These are phyloP conservation scores for Serrognathus titanus DNA, from an alignment of 2,888 invertebrate genomes.

Conservation along the genomic window DNA sequence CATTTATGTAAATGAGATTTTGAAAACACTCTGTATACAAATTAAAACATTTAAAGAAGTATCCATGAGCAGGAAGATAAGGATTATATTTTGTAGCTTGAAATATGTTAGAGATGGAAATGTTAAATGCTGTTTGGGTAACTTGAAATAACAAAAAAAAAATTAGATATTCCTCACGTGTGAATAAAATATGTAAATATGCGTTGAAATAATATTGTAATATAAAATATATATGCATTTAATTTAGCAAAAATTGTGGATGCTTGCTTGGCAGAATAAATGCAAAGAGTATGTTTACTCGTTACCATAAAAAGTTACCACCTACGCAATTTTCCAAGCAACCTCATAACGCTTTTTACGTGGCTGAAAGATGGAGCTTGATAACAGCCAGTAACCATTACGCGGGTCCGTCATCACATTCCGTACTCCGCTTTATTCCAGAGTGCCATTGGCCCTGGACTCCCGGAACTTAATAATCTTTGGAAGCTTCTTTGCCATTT, in stretches of 20 bases:
- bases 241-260: background rate
- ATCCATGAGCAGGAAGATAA: no score
- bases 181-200: no score
- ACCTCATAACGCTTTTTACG: slow-evolving; percentile 39
- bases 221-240: no score
- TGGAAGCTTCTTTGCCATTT: slow-evolving; percentile 18
- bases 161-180: no score
- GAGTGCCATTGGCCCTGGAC: slow-evolving; percentile 31
- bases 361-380: slow-evolving; percentile 36
- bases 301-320: slow-evolving; percentile 44
- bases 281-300: slow-evolving; percentile 32
- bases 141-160: no score
- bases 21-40: no score
- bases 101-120: no score
- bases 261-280: background rate
- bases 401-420: slow-evolving; percentile 36
- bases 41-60: no score
- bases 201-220: no score
- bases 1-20: no score
- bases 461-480: slow-evolving; percentile 27
- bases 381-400: slow-evolving; percentile 42
- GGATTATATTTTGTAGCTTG: no score
- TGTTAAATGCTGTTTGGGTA: no score
- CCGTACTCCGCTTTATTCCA: slow-evolving; percentile 7
- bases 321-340: slow-evolving; percentile 39